Evolutionary conservation across 2,888 invertebrate species (phyloP), one percentile per base, ranked within the genome.

Genomic region (Linhomoeus sp.): DNA sequence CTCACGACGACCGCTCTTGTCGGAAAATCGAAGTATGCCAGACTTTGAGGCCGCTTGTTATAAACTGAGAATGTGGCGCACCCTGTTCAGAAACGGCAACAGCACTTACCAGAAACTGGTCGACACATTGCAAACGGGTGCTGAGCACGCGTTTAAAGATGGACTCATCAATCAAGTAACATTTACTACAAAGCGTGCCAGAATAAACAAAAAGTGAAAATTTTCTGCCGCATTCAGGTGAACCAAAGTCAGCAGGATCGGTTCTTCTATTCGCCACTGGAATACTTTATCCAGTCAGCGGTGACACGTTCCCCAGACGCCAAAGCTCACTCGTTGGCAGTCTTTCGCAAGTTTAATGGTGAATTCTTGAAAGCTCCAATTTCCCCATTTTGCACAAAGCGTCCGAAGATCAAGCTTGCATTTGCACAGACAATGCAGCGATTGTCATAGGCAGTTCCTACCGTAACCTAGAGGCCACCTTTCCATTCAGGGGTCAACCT

Each of bases 141-240:
- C 44, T 39, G n/a, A 22, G 7, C 2, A 37, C 2, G 47, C 47
- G 9, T 38, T 43, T 24, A 14, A 19, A 20, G 47, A 44, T 15
- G 47, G 47, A 20, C 35, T 47, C 7, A 47, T 47, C 7, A 47
- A 47, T 44, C 47, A 47, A 40, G 47, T 44, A 44, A 38, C 22
- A 20, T 7, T 38, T 9, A n/a, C 9, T 38, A 38, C 38, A 38
- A 7, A 9, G 5, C 5, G 19, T 38, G 22, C 38, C 5, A 41
- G 24, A n/a, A n/a, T n/a, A 19, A 7, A 12, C 41, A 41, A 22
- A 12, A 22, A 5, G 26, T 19, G n/a, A n/a, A n/a, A n/a, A n/a
- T n/a, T n/a, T n/a, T n/a, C n/a, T n/a, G n/a, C n/a, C n/a, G n/a
- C n/a, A n/a, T 47, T 44, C 24, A 47, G 47, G 47, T 47, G 3